Evolutionary conservation across 2,888 invertebrate species (phyloP).

Genomic region (Conchocele bisecta): DNA sequence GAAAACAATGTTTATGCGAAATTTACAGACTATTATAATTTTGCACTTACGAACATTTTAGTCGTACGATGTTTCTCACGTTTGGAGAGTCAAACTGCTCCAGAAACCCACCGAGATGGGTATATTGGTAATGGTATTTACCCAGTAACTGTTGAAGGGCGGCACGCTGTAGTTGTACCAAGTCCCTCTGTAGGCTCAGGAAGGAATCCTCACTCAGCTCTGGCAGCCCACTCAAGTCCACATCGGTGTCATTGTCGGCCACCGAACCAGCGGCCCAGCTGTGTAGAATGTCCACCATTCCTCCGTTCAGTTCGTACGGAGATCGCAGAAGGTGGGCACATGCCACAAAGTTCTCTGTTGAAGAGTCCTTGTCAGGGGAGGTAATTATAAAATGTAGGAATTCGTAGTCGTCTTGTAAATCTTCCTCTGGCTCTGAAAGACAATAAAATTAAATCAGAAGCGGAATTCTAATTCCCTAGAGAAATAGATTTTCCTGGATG

Average conservation of each 20-base stretch:
- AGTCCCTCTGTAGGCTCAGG: constrained; percentile 35
- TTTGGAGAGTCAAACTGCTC: too few relatives aligned
- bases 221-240: constrained; percentile 44
- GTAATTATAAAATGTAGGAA: constrained; percentile 63
- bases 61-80: too few relatives aligned
- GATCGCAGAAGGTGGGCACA: constrained; percentile 53
- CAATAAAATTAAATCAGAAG: background rate
- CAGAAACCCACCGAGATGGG: too few relatives aligned
- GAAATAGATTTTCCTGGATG: too few relatives aligned
- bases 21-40: too few relatives aligned
- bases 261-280: constrained; percentile 16
- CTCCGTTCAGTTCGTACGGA: constrained; percentile 58
- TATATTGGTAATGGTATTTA: too few relatives aligned
- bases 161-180: constrained; percentile 32
- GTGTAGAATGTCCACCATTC: constrained; percentile 42
- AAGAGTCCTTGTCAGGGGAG: constrained; percentile 43
- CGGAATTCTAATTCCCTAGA: too few relatives aligned
- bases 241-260: background rate
- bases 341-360: constrained; percentile 41
- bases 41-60: too few relatives aligned
- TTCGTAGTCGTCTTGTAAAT: constrained; percentile 55
- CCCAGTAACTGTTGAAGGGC: constrained; percentile 42
- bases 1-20: too few relatives aligned
- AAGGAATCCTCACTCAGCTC: constrained; percentile 40
- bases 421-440: constrained; percentile 66